A percentile compares a stretch with the other conserved stretches of the same genome.
These are phyloP conservation scores for Phataginus tricuspis DNA, from an alignment of 2,797 vertebrate species.

Conservation along the genomic window DNA sequence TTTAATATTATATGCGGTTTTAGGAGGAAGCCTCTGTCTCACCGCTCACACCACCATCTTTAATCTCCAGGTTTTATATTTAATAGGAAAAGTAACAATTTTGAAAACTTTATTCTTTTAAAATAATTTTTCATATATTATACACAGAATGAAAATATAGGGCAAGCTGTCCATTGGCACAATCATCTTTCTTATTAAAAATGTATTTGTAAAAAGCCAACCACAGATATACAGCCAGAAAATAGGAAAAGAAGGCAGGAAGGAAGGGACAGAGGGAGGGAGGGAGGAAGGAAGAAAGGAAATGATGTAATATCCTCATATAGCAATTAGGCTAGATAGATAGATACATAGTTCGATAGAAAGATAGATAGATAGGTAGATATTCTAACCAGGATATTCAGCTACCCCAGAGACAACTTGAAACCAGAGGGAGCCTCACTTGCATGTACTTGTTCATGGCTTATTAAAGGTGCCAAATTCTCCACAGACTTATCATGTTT, in stretches of 20 bases:
- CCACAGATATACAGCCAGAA: not conserved
- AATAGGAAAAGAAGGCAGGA: not conserved
- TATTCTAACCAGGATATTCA: too few species aligned
- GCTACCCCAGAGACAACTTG: too few species aligned
- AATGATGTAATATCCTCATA: not conserved
- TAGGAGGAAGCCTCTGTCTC: too few species aligned
- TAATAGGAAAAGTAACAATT: not conserved
- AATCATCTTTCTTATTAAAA: not conserved
- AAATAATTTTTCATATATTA: not conserved
- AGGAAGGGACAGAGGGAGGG: not conserved
- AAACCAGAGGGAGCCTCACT: too few species aligned
- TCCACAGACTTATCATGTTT: too few species aligned
- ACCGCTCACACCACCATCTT: too few species aligned
- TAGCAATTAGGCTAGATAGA: not conserved
- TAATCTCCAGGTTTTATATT: not conserved
- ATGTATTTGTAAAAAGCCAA: not conserved
- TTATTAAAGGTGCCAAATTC: too few species aligned
- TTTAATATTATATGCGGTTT: too few species aligned
- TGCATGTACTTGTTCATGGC: too few species aligned
- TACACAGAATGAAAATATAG: not conserved
- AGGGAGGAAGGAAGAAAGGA: not conserved
- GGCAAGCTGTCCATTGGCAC: not conserved
- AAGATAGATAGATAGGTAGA: too few species aligned
- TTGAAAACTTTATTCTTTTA: not conserved
- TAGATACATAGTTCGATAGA: too few species aligned